phyloP scores from a whole-genome alignment of 2,797 vertebrate species.

The Girardinus metallicus region DNA sequence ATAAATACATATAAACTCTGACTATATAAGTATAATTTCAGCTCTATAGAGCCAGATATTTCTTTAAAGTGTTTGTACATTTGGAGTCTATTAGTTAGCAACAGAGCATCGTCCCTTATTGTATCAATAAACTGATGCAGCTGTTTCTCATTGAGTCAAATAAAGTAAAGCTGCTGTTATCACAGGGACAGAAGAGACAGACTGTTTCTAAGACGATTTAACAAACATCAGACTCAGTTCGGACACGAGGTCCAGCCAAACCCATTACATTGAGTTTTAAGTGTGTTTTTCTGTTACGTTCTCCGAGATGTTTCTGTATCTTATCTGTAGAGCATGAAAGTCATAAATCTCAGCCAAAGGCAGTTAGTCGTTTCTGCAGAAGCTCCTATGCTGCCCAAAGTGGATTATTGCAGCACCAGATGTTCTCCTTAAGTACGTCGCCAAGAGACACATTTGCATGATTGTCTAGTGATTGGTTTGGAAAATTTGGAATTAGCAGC shows the following conservation, averaged over 20 bases:
- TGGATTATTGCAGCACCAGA: constrained; percentile 1
- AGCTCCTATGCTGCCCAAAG: not conserved
- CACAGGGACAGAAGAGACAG: not conserved
- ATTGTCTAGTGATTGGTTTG: not conserved
- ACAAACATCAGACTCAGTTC: not conserved
- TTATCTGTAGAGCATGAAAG: not conserved
- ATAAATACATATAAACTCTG: not conserved
- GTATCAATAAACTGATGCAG: not conserved
- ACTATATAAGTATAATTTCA: not conserved
- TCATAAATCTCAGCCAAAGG: not conserved
- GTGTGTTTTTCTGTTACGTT: not conserved
- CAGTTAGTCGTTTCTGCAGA: not conserved
- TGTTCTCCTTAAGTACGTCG: not conserved
- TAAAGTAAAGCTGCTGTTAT: not conserved
- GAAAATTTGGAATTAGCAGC: not conserved
- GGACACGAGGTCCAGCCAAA: not conserved
- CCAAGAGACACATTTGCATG: constrained; percentile 1
- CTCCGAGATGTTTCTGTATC: not conserved
- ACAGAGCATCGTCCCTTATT: not conserved
- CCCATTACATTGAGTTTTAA: not conserved
- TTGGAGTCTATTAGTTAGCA: not conserved
- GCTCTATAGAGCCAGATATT: not conserved
- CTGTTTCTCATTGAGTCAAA: not conserved
- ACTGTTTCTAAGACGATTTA: not conserved
- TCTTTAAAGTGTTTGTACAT: not conserved